phyloP scores from a whole-genome alignment of 2,888 invertebrate genomes.

The Dicyrtomina minuta region DNA sequence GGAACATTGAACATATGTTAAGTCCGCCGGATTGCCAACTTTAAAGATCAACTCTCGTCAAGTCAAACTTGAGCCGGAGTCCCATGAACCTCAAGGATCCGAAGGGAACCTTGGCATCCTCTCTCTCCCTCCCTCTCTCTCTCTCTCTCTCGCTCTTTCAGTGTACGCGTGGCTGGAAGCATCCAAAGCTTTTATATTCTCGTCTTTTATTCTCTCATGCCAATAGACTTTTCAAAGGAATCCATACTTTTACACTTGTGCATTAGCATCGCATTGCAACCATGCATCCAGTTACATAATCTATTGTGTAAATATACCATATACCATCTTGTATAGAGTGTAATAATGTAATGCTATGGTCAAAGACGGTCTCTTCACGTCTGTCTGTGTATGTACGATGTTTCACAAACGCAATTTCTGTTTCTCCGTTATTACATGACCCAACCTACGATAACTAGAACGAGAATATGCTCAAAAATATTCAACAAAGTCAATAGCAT shows the following conservation, averaged over 20 bases:
- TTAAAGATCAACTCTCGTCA: conserved; percentile 10
- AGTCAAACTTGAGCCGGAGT: not conserved
- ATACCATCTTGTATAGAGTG: not conserved
- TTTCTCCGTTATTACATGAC: too few species aligned
- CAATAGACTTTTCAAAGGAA: conserved; percentile 18
- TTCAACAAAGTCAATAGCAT: too few species aligned
- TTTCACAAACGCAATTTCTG: too few species aligned
- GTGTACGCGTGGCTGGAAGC: conserved; percentile 34
- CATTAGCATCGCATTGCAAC: conserved; percentile 17
- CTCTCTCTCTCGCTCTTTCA: not conserved
- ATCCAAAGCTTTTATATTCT: conserved; percentile 19
- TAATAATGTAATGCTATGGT: not conserved
- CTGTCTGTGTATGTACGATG: too few species aligned
- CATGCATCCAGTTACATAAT: conserved; percentile 22
- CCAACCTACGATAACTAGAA: too few species aligned
- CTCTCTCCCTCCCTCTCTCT: not conserved
- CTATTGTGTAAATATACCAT: conserved; percentile 18
- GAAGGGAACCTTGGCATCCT: conserved; percentile 19
- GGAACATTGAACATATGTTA: conserved; percentile 25
- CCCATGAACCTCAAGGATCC: not conserved
- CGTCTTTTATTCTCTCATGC: conserved; percentile 11
- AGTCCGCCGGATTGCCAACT: conserved; percentile 27
- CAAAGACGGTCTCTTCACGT: too few species aligned
- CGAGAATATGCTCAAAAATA: too few species aligned
- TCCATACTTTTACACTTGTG: conserved; percentile 32